These are phyloP conservation scores for Martes martes DNA, from an alignment of 2,113 vertebrate genomes.

Conservation along the genomic window DNA sequence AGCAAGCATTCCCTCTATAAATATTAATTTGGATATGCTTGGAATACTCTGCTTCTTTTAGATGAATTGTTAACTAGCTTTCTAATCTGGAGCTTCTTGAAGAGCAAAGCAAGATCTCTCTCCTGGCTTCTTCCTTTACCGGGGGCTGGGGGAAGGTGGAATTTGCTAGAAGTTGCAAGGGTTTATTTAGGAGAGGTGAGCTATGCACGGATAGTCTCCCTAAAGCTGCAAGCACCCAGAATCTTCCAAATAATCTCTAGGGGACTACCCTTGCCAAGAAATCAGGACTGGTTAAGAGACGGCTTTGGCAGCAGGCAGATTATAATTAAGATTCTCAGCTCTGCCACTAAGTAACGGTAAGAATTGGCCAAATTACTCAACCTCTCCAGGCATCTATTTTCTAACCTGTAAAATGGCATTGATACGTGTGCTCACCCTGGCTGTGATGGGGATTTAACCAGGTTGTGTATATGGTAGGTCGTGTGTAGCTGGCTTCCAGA, in stretches of 20 bases:
- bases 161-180: not conserved
- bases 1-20: conserved; percentile 82
- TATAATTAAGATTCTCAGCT: not conserved
- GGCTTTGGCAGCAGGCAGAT: not conserved
- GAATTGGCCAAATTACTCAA: not conserved
- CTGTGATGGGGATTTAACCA: not conserved
- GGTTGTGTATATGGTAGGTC: not conserved
- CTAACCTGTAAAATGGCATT: not conserved
- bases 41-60: conserved; percentile 77
- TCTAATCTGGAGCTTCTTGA: conserved; percentile 75
- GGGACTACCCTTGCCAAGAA: not conserved
- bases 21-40: conserved; percentile 85
- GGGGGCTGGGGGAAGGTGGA: not conserved
- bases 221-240: not conserved
- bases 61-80: conserved; percentile 85
- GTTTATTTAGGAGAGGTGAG: not conserved
- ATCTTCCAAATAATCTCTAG: not conserved
- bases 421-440: accelerated
- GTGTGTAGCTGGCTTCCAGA: not conserved
- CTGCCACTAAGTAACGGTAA: not conserved
- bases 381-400: not conserved
- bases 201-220: not conserved
- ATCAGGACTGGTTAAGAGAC: not conserved
- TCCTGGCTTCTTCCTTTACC: conserved; percentile 33
- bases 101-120: conserved; percentile 58